Evolutionary conservation across 2,113 vertebrate species (phyloP).

Genomic region (Leucoraja erinaceus): DNA sequence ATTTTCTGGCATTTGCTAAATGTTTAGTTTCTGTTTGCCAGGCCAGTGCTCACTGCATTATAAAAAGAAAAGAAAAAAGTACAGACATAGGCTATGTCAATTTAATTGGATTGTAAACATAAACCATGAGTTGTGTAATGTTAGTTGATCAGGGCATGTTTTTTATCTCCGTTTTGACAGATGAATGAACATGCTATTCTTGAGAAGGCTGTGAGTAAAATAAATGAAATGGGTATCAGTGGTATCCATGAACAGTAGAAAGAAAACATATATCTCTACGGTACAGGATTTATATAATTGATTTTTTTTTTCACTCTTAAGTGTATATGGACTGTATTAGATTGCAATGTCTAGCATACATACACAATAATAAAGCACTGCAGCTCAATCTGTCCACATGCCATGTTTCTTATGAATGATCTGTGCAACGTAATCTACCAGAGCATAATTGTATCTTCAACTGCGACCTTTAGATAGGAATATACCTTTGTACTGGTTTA

Average conservation of each 20-base stretch:
- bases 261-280: background rate
- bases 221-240: background rate
- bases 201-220: background rate
- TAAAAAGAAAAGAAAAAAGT: background rate
- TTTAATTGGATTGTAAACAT: background rate
- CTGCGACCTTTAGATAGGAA: no score
- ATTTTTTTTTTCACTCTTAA: background rate
- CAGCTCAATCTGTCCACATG: background rate
- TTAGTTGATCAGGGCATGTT: background rate
- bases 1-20: background rate
- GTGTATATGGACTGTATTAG: background rate
- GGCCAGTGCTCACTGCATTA: background rate
- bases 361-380: background rate
- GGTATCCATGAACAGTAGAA: background rate
- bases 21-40: background rate
- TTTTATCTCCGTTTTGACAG: background rate
- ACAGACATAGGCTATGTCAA: background rate
- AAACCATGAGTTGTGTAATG: background rate
- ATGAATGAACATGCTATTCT: background rate
- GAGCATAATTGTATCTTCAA: background rate
- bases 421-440: background rate
- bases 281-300: background rate
- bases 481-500: background rate
- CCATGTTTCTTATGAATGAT: background rate
- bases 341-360: background rate